Evolutionary conservation across 2,797 vertebrate genomes (phyloP).

Genomic region (Hemibagrus guttatus): DNA sequence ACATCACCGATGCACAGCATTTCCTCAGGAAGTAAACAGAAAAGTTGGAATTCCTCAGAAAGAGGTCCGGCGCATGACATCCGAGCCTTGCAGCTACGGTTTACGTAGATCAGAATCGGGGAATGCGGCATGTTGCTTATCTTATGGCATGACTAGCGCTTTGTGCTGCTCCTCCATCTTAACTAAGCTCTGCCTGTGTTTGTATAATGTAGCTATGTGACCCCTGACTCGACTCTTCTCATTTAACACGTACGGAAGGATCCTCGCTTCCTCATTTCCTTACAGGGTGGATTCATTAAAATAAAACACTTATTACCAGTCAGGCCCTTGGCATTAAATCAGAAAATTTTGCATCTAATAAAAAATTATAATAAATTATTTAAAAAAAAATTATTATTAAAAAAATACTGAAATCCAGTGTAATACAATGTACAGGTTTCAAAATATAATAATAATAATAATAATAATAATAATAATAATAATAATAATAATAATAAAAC

Average conservation of each 20-base stretch:
- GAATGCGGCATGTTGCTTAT: conserved; percentile 4
- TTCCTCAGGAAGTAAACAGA: conserved; percentile 14
- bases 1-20: not conserved
- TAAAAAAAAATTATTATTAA: not conserved
- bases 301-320: not conserved
- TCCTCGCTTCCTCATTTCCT: not conserved
- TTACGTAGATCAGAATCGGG: not conserved
- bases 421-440: not conserved
- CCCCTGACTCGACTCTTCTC: not conserved
- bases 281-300: not conserved
- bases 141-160: not conserved
- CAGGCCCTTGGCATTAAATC: not conserved
- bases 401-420: not conserved
- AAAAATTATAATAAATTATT: no score
- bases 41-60: conserved; percentile 21
- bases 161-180: not conserved
- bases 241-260: not conserved
- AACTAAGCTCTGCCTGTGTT: not conserved
- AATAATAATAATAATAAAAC: not conserved
- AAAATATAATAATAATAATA: not conserved
- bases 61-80: conserved; percentile 21
- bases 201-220: not conserved
- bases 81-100: conserved; percentile 10
- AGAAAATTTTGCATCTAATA: no score
- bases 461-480: not conserved